These are phyloP conservation scores for Neosalanx taihuensis DNA, from an alignment of 2,797 vertebrate species.

Conservation along the genomic window DNA sequence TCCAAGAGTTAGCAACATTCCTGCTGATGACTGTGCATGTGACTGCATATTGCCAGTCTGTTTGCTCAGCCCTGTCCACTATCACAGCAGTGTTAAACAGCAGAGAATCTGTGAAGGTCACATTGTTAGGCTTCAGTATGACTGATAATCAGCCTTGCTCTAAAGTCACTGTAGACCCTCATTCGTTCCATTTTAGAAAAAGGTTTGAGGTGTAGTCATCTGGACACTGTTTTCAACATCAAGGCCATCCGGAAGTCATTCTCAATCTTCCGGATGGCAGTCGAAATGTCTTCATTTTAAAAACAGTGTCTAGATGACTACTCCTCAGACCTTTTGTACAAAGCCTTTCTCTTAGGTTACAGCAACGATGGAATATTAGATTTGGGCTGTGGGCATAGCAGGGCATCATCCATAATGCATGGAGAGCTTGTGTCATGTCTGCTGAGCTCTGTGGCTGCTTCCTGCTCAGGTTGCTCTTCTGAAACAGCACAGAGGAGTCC, in stretches of 20 bases:
- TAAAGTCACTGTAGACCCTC: too few relatives aligned
- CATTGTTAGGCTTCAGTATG: background rate
- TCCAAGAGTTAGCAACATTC: background rate
- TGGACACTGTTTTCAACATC: too few relatives aligned
- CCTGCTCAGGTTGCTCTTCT: constrained; percentile 5
- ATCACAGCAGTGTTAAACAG: too few relatives aligned
- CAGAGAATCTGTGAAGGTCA: background rate
- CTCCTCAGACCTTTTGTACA: too few relatives aligned
- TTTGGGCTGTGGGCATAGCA: background rate
- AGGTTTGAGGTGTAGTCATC: too few relatives aligned
- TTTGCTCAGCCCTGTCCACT: too few relatives aligned
- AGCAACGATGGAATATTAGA: background rate
- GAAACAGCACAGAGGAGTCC: background rate
- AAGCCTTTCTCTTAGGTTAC: background rate
- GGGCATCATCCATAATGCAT: constrained; percentile 7
- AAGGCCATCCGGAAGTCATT: too few relatives aligned
- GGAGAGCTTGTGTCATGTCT: background rate
- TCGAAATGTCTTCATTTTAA: too few relatives aligned
- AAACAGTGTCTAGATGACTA: too few relatives aligned
- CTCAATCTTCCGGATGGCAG: too few relatives aligned
- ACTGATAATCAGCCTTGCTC: background rate
- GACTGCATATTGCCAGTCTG: too few relatives aligned
- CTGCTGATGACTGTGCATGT: background rate
- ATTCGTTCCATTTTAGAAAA: too few relatives aligned
- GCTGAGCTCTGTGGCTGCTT: background rate